Conservation (phyloP, 2,797 vertebrate species). For the Sebastes itinus region DNA sequence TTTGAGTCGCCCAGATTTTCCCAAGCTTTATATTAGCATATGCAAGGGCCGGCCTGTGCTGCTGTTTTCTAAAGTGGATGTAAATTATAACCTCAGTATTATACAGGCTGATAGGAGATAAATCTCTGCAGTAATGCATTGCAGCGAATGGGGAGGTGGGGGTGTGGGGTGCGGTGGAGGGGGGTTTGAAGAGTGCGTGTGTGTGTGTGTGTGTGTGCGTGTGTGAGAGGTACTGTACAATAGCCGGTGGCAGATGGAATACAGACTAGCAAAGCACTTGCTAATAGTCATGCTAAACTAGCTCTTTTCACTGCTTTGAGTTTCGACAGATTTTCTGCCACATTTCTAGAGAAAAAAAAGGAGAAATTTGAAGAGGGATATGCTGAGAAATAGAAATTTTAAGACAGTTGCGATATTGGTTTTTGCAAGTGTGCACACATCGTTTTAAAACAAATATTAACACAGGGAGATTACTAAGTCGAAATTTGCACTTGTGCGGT, state of each 20-base stretch:
- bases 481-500: slow-evolving; percentile 77
- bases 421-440: slow-evolving; percentile 51
- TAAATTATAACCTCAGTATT: slow-evolving; percentile 86
- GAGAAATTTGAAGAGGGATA: background rate
- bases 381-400: background rate
- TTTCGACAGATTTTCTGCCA: slow-evolving; percentile 19
- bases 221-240: slow-evolving; percentile 69
- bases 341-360: background rate
- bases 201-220: slow-evolving; percentile 17
- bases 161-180: slow-evolving; percentile 25
- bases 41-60: slow-evolving; percentile 76
- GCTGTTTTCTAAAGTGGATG: slow-evolving; percentile 84
- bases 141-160: slow-evolving; percentile 63
- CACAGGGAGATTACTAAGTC: slow-evolving; percentile 75
- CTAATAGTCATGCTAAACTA: slow-evolving; percentile 68
- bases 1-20: slow-evolving; percentile 75
- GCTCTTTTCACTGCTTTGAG: slow-evolving; percentile 33
- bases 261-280: slow-evolving; percentile 61
- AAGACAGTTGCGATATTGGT: background rate
- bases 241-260: slow-evolving; percentile 74
- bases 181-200: slow-evolving; percentile 30
- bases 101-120: slow-evolving; percentile 82
- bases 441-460: slow-evolving; percentile 79
- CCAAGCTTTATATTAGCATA: slow-evolving; percentile 80
- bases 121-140: slow-evolving; percentile 85